Base-by-base conservation (phyloP, 2,888 invertebrate genomes). In the Acanthosepion pharaonis region DNA sequence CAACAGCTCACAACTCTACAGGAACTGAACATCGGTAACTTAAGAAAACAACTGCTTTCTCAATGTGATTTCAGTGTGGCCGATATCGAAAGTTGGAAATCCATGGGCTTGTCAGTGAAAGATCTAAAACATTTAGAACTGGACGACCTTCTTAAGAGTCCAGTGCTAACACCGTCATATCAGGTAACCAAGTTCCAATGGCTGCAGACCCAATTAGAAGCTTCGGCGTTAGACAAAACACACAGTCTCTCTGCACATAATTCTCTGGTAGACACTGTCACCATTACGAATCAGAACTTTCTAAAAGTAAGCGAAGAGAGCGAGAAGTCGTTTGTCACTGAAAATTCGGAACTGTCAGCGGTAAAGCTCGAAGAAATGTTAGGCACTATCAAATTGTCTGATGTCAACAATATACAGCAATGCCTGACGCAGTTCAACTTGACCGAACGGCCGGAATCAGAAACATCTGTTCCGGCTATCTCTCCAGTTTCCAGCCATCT, bases 121-220 rank as follows among this genome's bases (percentile, higher is more conserved):
- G 53, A 49, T 25, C 20, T 93, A 49, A 93, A 93, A 93, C 93
- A 93, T 33, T n/a, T 53, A 18, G 93, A 93, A 5, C 9, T 93
- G 5, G 93, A 49, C 33, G 93, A 93, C 18, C n/a, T 93, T 49
- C 49, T 93, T 3, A 93, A 93, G 28, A 93, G 42, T 53, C 93
- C 93, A 1, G 93, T 93, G 11, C 51, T 93, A 23, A 93, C 93
- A n/a, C 93, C 49, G n/a, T 93, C 93, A 5, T 93, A 93, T 28
- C 51, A 93, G 28, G 93, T 93, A 28, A 93, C 93, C 15, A 93
- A 53, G 25, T 93, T 93, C 18, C 93, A 51, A 11, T 51, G 28
- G 93, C 51, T 93, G 15, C 93, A 93, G 11, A 53, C 93, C 18
- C 93, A 93, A 5, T 25, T 93, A 28, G 93, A 93, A 93, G 53